These are phyloP conservation scores for Pseudonaja textilis DNA, from an alignment of 2,113 vertebrate species.

Conservation along the genomic window DNA sequence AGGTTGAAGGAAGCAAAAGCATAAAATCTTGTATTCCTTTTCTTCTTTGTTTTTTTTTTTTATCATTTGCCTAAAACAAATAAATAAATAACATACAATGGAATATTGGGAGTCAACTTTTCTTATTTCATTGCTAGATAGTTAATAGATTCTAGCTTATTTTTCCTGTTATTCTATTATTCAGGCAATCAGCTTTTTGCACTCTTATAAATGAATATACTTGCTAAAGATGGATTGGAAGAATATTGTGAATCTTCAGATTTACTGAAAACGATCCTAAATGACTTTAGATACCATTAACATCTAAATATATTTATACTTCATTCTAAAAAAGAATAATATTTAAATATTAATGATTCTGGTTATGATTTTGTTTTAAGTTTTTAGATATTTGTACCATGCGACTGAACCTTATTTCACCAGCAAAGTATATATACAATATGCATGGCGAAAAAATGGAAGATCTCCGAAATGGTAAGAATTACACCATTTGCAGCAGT, in stretches of 20 bases:
- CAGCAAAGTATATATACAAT: conserved; percentile 40
- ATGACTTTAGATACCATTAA: not conserved
- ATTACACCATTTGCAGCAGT: not conserved
- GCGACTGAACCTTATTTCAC: conserved; percentile 48
- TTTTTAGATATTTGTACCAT: conserved; percentile 60
- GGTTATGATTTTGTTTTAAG: conserved; percentile 2
- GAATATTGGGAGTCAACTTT: not conserved
- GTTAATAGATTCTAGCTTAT: not conserved
- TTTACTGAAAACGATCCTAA: not conserved
- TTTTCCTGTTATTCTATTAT: not conserved
- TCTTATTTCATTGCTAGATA: not conserved
- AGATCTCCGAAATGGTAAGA: conserved; percentile 52
- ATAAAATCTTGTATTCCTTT: not conserved
- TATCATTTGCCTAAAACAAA: not conserved
- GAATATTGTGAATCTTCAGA: not conserved
- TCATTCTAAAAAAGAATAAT: not conserved
- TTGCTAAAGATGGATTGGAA: not conserved
- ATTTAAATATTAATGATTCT: not conserved
- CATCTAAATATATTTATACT: not conserved
- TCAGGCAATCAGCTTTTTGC: not conserved
- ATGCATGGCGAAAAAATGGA: conserved; percentile 47
- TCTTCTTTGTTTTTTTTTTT: not conserved
- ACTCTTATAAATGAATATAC: not conserved
- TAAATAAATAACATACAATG: not conserved
- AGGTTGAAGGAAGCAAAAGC: not conserved